Evolutionary conservation across 2,113 vertebrate genomes (phyloP).

Genomic region (Centropus bengalensis): DNA sequence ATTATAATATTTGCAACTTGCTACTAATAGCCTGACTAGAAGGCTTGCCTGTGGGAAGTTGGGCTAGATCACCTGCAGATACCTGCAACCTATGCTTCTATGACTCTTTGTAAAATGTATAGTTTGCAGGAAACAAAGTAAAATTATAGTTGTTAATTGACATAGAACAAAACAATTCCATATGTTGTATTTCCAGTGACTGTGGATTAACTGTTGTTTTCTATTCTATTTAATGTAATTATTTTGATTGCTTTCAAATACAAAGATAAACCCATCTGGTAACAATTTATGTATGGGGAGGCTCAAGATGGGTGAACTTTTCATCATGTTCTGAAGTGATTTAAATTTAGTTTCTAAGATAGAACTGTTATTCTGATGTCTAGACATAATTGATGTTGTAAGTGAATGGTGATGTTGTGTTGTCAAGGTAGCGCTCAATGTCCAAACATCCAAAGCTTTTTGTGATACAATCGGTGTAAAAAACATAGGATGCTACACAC

Average conservation of each 20-base stretch:
- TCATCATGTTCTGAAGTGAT: constrained; percentile 1
- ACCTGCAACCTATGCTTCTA: background rate
- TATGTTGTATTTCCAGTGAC: constrained; percentile 1
- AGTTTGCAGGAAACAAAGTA: background rate
- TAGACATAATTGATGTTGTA: background rate
- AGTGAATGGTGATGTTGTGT: background rate
- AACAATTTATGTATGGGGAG: background rate
- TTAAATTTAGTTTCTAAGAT: background rate
- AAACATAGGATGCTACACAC: background rate
- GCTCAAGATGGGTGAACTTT: background rate
- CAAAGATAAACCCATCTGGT: background rate
- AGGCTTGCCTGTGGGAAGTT: background rate
- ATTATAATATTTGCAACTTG: background rate
- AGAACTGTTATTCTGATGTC: background rate
- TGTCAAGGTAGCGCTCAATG: background rate
- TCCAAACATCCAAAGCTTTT: background rate
- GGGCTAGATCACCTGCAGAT: background rate
- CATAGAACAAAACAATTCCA: background rate
- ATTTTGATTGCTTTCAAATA: constrained; percentile 35
- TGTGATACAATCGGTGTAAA: background rate
- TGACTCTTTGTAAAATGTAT: background rate
- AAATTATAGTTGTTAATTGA: background rate
- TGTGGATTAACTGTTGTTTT: background rate
- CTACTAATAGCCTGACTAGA: background rate
- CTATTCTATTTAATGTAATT: background rate